Percentiles rank a stretch among this genome's conserved stretches.
phyloP scores from a whole-genome alignment of 2,888 invertebrate species.

The Protodeltote pygarga region DNA sequence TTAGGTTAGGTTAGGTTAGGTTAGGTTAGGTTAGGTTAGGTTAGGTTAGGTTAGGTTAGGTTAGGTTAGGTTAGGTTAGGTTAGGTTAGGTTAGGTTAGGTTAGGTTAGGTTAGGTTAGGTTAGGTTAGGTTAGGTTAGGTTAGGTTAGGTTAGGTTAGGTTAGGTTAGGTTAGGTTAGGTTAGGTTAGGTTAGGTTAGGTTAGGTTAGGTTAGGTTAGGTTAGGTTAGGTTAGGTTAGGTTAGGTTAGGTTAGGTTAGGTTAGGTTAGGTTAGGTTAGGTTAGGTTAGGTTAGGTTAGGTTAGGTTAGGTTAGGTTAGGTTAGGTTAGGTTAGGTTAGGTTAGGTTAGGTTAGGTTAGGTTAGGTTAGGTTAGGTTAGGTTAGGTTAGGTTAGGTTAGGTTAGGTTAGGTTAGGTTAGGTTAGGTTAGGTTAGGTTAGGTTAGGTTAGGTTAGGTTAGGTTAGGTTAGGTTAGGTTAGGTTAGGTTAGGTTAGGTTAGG shows the following conservation, averaged over 20 bases:
- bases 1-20: conserved; percentile 22
- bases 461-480: conserved; percentile 43
- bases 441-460: conserved; percentile 49
- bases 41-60: conserved; percentile 25
- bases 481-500: conserved; percentile 37
- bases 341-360: conserved; percentile 46
- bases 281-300: conserved; percentile 36
- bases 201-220: conserved; percentile 18
- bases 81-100: conserved; percentile 8
- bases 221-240: conserved; percentile 31
- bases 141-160: conserved; percentile 20
- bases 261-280: conserved; percentile 28
- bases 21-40: conserved; percentile 30
- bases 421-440: conserved; percentile 49
- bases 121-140: conserved; percentile 21
- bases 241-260: conserved; percentile 29
- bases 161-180: conserved; percentile 27
- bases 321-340: conserved; percentile 41
- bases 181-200: conserved; percentile 27
- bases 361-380: conserved; percentile 44
- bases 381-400: conserved; percentile 47
- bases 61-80: conserved; percentile 6
- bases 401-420: conserved; percentile 43
- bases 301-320: conserved; percentile 31
- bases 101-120: conserved; percentile 31